Percentiles rank a stretch among this genome's conserved stretches.
Conservation (phyloP, 2,888 invertebrate genomes). For the Machimus atricapillus region DNA sequence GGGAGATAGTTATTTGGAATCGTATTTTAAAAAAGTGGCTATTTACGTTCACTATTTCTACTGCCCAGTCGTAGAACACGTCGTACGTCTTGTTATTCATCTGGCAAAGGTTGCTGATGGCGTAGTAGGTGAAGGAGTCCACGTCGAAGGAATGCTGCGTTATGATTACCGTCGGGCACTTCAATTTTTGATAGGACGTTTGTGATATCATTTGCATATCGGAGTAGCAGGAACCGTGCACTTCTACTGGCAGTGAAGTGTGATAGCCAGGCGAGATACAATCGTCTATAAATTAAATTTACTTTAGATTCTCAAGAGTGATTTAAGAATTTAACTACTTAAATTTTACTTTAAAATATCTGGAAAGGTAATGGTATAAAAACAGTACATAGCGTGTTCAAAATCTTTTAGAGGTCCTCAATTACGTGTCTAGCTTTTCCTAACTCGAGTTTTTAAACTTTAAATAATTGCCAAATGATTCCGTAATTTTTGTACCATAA, state of each 20-base stretch:
- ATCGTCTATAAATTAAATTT: slow-evolving; percentile 54
- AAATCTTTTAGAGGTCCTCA: no score
- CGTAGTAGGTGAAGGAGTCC: slow-evolving; percentile 61
- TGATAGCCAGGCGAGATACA: slow-evolving; percentile 63
- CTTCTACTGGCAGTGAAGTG: slow-evolving; percentile 61
- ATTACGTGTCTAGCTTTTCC: no score
- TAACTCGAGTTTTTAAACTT: no score
- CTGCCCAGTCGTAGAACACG: slow-evolving; percentile 62
- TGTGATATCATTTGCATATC: slow-evolving; percentile 64
- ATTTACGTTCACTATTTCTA: slow-evolving; percentile 58
- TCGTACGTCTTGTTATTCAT: slow-evolving; percentile 62
- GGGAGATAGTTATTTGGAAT: background rate
- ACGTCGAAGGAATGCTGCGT: slow-evolving; percentile 62
- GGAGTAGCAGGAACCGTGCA: slow-evolving; percentile 62
- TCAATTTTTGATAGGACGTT: slow-evolving; percentile 58
- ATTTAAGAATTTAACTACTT: background rate
- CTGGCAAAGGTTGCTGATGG: slow-evolving; percentile 61
- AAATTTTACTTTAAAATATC: no score
- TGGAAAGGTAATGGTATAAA: no score
- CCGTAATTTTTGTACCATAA: no score
- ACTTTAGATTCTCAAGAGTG: background rate
- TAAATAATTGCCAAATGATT: no score
- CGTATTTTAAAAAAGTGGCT: background rate
- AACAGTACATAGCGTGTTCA: no score
- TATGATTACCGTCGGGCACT: slow-evolving; percentile 59